Percentiles rank a stretch among this genome's conserved stretches.
phyloP scores from a whole-genome alignment of 2,113 vertebrate species.

The Antigone vipio region DNA sequence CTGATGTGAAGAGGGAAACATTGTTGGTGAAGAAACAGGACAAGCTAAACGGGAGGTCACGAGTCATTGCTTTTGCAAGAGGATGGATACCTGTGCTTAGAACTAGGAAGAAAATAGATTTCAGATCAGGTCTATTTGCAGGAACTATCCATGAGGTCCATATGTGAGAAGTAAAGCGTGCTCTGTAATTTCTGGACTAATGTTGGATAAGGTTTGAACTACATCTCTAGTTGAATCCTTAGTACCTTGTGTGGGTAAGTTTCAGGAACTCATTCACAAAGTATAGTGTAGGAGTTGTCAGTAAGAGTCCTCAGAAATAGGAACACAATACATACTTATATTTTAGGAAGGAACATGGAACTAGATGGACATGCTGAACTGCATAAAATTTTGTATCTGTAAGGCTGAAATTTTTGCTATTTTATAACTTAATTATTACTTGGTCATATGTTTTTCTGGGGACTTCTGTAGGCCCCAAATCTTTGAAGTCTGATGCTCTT shows the following conservation, averaged over 20 bases:
- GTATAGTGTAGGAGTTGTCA: not conserved
- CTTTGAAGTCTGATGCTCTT: not conserved
- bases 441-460: not conserved
- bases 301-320: not conserved
- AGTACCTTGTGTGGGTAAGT: fast-evolving
- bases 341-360: not conserved
- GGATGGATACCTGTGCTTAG: not conserved
- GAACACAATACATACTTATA: not conserved
- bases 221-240: not conserved
- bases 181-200: not conserved
- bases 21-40: not conserved
- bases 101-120: not conserved
- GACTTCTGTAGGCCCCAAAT: not conserved
- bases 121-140: not conserved
- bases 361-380: not conserved
- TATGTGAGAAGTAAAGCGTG: not conserved
- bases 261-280: not conserved
- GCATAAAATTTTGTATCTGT: not conserved
- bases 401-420: not conserved
- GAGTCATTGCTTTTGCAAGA: not conserved
- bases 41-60: too few relatives aligned
- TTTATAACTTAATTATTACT: not conserved
- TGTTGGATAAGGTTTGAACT: not conserved
- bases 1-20: not conserved
- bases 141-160: not conserved